Evolutionary conservation across 1,140 invertebrate species (phyloP), one percentile per base, ranked within the genome.

Genomic region (Cydia pomonella): DNA sequence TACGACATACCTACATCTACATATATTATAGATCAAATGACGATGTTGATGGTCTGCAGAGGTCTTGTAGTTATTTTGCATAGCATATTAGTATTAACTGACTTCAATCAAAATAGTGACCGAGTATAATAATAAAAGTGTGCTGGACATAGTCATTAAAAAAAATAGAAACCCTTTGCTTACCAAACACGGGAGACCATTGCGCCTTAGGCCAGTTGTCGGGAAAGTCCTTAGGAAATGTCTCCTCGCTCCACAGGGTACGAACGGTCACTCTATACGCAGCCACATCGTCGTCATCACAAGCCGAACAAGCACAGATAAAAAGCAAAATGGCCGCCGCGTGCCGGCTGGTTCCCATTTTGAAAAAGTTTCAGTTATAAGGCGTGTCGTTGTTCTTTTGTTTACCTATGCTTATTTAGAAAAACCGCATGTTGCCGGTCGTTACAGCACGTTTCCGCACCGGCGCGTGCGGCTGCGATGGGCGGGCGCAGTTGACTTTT

Each of bases 191-290:
- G 88, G 97, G 96, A 82, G 97, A 97, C 96, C 97, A 98, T 87
- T 98, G 97, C 1, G 97, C 97, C 38, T 96, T 96, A 10, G 97
- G 97, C 84, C 97, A 95, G 95, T 96, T 97, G 84, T 96, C 95
- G 0, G 97, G 97, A 92, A 97, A 98, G 90, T 98, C 97, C 87
- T 97, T 97, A 5, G 97, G 97, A 88, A 98, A 98, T 75, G 94
- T 94, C 73, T 97, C 95, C 75, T 96, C 95, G 75, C 96, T 97
- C 97, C 98, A 98, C 85, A 97, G 95, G 75, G 97, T 97, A 82
- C 96, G 95, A 85, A 98, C 90, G 47, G 96, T 95, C 85, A 98
- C 95, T 89, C 96, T 96, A 92, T 98, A 98, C 80, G 97, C 95
- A 72, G 96, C 97, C 81, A 98, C 87, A 73, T 93, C 92, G 75